Evolutionary conservation across 2,797 vertebrate species (phyloP), one percentile per base, ranked within the genome.

Genomic region (Telmatherina bonti): DNA sequence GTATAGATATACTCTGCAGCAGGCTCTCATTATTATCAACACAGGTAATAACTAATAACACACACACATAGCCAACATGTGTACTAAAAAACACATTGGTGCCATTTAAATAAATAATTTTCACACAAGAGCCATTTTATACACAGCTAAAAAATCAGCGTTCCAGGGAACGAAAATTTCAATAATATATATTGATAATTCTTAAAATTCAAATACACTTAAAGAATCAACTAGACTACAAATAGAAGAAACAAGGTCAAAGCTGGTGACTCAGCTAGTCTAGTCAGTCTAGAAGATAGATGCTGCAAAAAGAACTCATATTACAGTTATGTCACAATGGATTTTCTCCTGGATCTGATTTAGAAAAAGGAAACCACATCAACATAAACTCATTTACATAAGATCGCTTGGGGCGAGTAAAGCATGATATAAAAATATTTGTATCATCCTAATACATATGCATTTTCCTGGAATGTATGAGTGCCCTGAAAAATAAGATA

Each of bases 1-100:
- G 26, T 41, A 54, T 67, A 38, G 66, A 81, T 76, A 70, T 56
- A 59, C 5, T 72, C 60, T 38, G 61, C 13, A 67, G 49, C 36
- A 52, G 52, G 60, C 36, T 74, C 22, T 58, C 31, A 55, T 63
- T 63, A 62, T 61, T 70, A 41, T 24, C 13, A 67, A 27, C 51
- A 29, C 63, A 49, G 29, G n/a, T 22, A 16, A 41, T 41, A 41
- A 18, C 6, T 41, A 16, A 16, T 41, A 0, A 18, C 1, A 41
- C 13, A 41, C 15, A 41, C 5, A 18, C 38, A 41, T 0, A 59
- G 35, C 29, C 49, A 22, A 51, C 68, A 72, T n/a, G n/a, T n/a
- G n/a, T n/a, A n/a, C n/a, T n/a, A n/a, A 36, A 36, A 36, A 36
- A 33, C 31, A 33, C 10, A 12, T 36, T 9, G 35, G 2, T 38